Base-by-base conservation (phyloP, 2,797 vertebrate species). In the Pangasius krempfi region DNA sequence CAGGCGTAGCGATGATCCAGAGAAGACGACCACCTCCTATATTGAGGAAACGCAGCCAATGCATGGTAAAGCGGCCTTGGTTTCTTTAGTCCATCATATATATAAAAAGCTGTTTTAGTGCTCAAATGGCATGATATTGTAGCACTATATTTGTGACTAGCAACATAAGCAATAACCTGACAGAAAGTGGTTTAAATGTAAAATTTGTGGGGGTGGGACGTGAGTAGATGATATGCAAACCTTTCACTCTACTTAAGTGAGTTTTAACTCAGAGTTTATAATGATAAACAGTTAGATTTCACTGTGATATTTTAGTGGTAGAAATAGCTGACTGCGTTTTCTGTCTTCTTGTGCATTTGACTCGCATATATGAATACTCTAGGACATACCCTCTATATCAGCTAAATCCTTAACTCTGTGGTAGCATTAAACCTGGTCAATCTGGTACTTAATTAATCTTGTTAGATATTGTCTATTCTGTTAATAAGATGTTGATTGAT, bases 11-110 rank as follows among this genome's bases (percentile, higher is more conserved):
- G 97, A 99, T 95, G 98, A 99, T 91, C 96, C 96, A 0, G 98
- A 99, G 93, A 99, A 99, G 95, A 97, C 96, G 90, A 97, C 95
- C 91, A 97, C 97, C 87, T 96, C 97, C 25, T 98, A 98, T 93
- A 93, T 97, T 93, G 98, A 99, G 75, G 97, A 98, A 90, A 95
- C 97, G 3, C 98, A 97, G 92, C 97, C 96, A 0, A 95, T 96
- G 33, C 98, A 97, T 94, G 98, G 98, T 99, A 96, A 97, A 96
- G 91, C n/a, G 14, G 9, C n/a, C 12, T 25, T 5, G 18, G n/a
- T 62, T 50, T 75, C 12, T n/a, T 76, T 75, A 9, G 9, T 22
- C 20, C 62, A 22, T 60, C 30, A 22, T 72, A 58, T 5, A 37
- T 37, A 54, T 68, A 56, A 33, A 56, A 56, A 44, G 4, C 20